phyloP scores from a whole-genome alignment of 1,140 invertebrate species.

The Galleria mellonella region DNA sequence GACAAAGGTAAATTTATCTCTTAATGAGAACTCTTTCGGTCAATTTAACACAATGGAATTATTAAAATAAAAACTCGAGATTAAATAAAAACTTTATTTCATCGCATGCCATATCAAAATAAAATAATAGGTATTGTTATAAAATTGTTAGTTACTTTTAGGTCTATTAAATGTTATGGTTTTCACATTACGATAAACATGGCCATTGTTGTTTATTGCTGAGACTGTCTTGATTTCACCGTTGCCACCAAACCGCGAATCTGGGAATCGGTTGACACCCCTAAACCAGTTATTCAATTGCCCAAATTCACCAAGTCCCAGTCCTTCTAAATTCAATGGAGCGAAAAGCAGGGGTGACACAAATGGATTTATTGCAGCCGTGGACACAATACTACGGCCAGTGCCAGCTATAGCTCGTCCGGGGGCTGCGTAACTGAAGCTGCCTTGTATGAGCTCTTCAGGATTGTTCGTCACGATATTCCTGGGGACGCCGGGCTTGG shows the following conservation, averaged over 20 bases:
- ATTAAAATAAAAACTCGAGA: no score
- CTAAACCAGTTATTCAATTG: conserved; percentile 6
- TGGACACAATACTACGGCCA: conserved; percentile 9
- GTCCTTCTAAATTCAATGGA: conserved; percentile 7
- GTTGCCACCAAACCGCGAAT: conserved; percentile 16
- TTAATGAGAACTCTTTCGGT: no score
- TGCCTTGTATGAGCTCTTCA: neutral
- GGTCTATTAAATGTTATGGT: conserved; percentile 18
- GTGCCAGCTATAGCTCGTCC: conserved; percentile 5
- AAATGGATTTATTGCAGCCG: conserved; percentile 5
- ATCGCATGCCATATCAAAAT: no score
- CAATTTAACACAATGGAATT: no score
- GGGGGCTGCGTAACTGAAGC: neutral
- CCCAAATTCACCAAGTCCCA: conserved; percentile 3
- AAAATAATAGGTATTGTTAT: neutral
- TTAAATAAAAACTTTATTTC: no score
- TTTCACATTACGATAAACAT: conserved; percentile 30
- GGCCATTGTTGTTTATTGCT: conserved; percentile 31
- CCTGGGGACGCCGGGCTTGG: neutral
- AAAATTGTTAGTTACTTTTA: neutral
- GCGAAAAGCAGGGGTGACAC: conserved; percentile 6
- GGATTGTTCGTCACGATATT: neutral
- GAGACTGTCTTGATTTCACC: conserved; percentile 16
- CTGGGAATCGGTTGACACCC: conserved; percentile 19
- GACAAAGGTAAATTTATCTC: no score